Conservation (phyloP, 23 tunicate genomes). For the Trididemnum miniatum region DNA sequence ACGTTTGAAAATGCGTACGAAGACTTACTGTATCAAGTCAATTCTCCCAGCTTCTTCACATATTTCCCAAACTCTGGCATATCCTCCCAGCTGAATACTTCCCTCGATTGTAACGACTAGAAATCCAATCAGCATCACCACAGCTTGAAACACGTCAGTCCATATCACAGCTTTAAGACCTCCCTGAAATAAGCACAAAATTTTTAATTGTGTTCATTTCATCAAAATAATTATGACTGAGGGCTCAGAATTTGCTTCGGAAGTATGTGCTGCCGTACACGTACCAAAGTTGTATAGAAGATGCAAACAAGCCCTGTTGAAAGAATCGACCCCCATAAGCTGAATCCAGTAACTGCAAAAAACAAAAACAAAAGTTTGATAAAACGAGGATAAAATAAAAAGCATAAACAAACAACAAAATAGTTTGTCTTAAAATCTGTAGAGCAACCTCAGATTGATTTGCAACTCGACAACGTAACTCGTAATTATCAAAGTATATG, state of each 20-base stretch:
- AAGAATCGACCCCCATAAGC: conserved; percentile 70
- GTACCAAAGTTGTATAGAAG: conserved; percentile 83
- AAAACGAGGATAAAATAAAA: no score
- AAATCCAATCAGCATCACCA: conserved; percentile 65
- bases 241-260: no score
- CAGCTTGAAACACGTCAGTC: conserved; percentile 60
- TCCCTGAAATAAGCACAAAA: conserved; percentile 45
- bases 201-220: background rate
- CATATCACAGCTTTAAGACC: conserved; percentile 93
- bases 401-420: no score
- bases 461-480: no score
- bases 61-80: conserved; percentile 64
- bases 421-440: no score
- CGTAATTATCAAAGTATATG: no score
- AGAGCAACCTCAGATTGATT: no score
- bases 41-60: conserved; percentile 57
- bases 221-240: no score
- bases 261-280: no score
- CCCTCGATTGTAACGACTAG: conserved; percentile 68
- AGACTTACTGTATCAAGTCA: conserved; percentile 78
- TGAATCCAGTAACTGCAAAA: conserved; percentile 81
- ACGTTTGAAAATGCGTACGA: no score
- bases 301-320: conserved; percentile 84
- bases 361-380: background rate
- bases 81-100: conserved; percentile 61